Conservation (phyloP, 2,797 vertebrate species). For the Crenichthys baileyi region DNA sequence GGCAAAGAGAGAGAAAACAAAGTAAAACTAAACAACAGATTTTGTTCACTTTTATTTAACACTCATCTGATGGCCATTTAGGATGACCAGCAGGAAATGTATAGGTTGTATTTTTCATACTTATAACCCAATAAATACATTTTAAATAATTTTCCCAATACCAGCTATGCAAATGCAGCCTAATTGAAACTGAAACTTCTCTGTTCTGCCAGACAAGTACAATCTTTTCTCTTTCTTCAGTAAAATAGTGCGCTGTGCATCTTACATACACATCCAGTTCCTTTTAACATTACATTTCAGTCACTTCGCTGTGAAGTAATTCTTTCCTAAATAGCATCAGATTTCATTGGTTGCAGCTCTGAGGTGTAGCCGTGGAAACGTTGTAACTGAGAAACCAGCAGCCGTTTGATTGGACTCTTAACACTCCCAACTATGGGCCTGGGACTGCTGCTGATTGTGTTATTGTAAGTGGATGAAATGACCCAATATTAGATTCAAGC, state of each 20-base stretch:
- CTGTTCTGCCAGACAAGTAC: slow-evolving; percentile 5
- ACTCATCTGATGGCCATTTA: not conserved
- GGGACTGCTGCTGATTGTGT: slow-evolving; percentile 1
- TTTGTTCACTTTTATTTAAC: not conserved
- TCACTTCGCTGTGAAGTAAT: not conserved
- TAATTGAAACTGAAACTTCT: not conserved
- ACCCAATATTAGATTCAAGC: slow-evolving; percentile 4
- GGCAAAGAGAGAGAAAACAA: not conserved
- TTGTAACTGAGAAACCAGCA: not conserved
- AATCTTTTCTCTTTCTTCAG: not conserved
- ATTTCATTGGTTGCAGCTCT: not conserved
- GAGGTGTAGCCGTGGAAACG: not conserved
- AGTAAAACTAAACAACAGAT: not conserved
- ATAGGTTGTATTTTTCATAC: not conserved
- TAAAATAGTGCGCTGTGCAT: not conserved
- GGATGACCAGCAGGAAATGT: not conserved
- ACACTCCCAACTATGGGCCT: not conserved
- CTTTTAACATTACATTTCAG: not conserved
- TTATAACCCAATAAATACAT: slow-evolving; percentile 4
- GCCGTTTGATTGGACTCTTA: not conserved
- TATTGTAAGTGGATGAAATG: slow-evolving; percentile 3
- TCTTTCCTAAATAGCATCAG: not conserved
- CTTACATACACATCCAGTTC: not conserved
- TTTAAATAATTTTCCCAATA: slow-evolving; percentile 1
- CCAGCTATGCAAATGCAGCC: slow-evolving; percentile 9